Conservation (phyloP, 2,113 vertebrate genomes). For the Aphelocoma coerulescens region DNA sequence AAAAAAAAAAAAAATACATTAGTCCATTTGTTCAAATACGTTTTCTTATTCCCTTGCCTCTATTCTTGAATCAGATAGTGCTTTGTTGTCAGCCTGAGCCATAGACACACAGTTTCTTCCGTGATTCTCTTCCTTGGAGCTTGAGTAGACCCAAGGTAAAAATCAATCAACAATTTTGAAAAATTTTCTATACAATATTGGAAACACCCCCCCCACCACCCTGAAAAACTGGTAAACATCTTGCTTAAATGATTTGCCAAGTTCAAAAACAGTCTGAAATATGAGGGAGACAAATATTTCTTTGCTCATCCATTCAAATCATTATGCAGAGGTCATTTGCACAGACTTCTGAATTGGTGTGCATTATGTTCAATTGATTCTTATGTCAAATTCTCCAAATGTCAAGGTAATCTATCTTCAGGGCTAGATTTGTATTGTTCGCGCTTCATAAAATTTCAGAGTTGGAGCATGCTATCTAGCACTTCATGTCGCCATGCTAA, state of each 20-base stretch:
- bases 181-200: neutral
- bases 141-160: neutral
- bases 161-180: neutral
- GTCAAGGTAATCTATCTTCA: neutral
- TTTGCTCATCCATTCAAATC: neutral
- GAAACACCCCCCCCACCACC: fast-evolving
- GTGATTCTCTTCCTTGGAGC: neutral
- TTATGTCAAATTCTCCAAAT: neutral
- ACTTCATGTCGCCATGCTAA: neutral
- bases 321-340: neutral
- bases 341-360: neutral
- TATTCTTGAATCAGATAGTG: neutral
- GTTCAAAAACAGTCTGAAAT: neutral
- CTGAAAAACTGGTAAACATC: neutral
- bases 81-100: neutral
- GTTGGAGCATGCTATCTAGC: neutral
- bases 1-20: neutral
- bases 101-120: neutral
- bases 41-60: neutral
- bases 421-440: neutral
- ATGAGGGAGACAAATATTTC: neutral
- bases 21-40: neutral
- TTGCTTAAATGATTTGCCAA: neutral
- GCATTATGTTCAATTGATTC: neutral
- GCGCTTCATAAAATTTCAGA: neutral